Evolutionary conservation across 2,888 invertebrate genomes (phyloP).

Genomic region (Epistrophella euchroma): DNA sequence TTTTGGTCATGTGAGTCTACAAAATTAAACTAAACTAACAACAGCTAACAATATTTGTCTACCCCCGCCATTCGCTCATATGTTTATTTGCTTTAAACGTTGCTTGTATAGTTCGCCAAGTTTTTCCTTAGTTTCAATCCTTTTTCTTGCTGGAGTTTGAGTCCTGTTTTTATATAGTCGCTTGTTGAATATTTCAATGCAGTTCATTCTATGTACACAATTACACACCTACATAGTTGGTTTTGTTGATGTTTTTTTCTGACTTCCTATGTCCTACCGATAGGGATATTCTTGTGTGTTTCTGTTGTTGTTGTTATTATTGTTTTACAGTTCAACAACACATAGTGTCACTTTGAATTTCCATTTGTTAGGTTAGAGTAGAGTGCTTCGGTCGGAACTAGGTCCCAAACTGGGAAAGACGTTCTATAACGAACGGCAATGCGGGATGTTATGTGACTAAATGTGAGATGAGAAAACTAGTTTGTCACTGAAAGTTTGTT

Average conservation of each 20-base stretch:
- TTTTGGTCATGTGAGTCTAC: too few relatives aligned
- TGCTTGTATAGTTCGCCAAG: neutral
- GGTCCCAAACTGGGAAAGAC: neutral
- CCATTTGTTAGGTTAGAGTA: conserved; percentile 9
- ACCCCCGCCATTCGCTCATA: neutral
- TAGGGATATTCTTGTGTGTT: conserved; percentile 17
- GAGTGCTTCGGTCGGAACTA: neutral
- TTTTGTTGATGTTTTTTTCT: conserved; percentile 4
- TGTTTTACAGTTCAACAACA: conserved; percentile 45
- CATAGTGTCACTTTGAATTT: conserved; percentile 50
- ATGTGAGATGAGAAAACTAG: conserved; percentile 47
- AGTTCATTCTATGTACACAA: neutral
- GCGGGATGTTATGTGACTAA: conserved; percentile 30
- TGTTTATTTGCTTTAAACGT: neutral
- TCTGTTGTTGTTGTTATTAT: conserved; percentile 16
- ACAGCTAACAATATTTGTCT: too few relatives aligned
- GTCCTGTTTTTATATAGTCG: conserved; percentile 39
- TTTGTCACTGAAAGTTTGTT: conserved; percentile 45
- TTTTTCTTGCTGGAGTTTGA: neutral
- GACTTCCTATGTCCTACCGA: conserved; percentile 12
- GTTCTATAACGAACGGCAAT: neutral
- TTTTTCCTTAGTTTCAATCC: conserved; percentile 12
- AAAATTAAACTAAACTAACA: too few relatives aligned
- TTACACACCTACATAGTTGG: neutral
- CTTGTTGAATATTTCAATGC: conserved; percentile 59